Base-by-base conservation (phyloP, 2,888 invertebrate genomes). In the Panzeria rudis region DNA sequence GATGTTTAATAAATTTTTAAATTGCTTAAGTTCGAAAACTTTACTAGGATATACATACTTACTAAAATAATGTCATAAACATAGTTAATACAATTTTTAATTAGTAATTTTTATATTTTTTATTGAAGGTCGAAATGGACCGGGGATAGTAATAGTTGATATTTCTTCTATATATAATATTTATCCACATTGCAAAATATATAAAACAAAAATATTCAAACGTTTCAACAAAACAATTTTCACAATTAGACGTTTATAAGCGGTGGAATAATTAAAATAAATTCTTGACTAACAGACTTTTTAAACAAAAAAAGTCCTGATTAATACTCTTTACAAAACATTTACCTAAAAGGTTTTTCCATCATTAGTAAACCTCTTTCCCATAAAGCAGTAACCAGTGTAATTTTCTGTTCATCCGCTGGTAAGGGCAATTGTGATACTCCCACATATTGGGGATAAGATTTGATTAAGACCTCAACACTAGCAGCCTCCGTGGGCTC, bases 331-430 rank as follows among this genome's bases (percentile, higher is more conserved):
- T 9, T 38, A 54, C 23, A 15, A 32, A 13, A 62, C 15, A 3
- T 72, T 62, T 86, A 86, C 8, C 86, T 87, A 9, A 92, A 89
- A 0, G 92, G 90, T 68, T 90, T 89, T 71, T 92, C 90, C 56
- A 97, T 96, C 93, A 97, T 95, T 9, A 98, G 91, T 9, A 98
- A 92, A 0, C 97, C 97, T 87, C 95, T 95, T 88, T 97, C 97
- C 96, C 98, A 98, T 72, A 98, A 93, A 69, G 96, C 95, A 79
- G 95, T 94, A 3, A 95, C 95, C 78, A 96, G 90, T 68, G 93
- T 91, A 38, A 97, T 94, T 93, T 96, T 96, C 29, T 95, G 94
- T 2, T 94, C 93, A 17, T 95, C 93, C 86, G 94, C 93, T 83
- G 94, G 93, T 32, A 96, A 89, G 2, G 97, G 97, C 56, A 99